A percentile compares a stretch with the other conserved stretches of the same genome.
Conservation (phyloP, 2,888 invertebrate species). For the Ischnus inquisitorius region DNA sequence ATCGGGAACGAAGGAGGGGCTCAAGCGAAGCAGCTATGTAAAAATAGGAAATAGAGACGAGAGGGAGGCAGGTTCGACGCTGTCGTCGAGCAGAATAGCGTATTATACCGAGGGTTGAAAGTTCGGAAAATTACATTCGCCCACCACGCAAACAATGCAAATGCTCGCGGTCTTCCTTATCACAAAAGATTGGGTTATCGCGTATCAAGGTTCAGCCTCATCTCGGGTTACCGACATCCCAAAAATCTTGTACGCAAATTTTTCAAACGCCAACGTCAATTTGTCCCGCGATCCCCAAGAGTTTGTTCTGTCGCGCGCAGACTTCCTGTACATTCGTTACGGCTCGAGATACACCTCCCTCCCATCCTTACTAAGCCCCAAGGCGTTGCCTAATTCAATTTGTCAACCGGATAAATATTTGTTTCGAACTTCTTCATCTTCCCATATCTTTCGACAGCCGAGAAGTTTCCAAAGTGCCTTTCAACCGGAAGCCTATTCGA, state of each 20-base stretch:
- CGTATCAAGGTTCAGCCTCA: conserved; percentile 18
- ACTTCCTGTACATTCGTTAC: not conserved
- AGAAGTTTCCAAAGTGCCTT: conserved; percentile 8
- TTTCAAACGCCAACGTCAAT: not conserved
- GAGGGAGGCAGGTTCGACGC: conserved; percentile 15
- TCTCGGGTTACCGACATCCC: not conserved
- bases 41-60: conserved; percentile 35
- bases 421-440: conserved; percentile 11
- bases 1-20: conserved; percentile 48
- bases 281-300: too few relatives aligned
- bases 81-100: conserved; percentile 37
- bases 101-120: conserved; percentile 15
- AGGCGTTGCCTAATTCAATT: not conserved
- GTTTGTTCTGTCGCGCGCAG: too few relatives aligned
- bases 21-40: conserved; percentile 46
- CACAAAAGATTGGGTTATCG: conserved; percentile 44
- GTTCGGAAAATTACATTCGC: conserved; percentile 36
- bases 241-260: not conserved
- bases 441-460: not conserved
- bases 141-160: conserved; percentile 33
- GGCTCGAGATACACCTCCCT: too few relatives aligned
- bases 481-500: conserved; percentile 34
- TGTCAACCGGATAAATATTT: conserved; percentile 50
- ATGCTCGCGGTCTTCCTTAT: not conserved
- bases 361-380: too few relatives aligned